Percentiles rank a stretch among this genome's conserved stretches.
These are phyloP conservation scores for Lasioglossum lativentre DNA, from an alignment of 2,888 invertebrate species.

Conservation along the genomic window DNA sequence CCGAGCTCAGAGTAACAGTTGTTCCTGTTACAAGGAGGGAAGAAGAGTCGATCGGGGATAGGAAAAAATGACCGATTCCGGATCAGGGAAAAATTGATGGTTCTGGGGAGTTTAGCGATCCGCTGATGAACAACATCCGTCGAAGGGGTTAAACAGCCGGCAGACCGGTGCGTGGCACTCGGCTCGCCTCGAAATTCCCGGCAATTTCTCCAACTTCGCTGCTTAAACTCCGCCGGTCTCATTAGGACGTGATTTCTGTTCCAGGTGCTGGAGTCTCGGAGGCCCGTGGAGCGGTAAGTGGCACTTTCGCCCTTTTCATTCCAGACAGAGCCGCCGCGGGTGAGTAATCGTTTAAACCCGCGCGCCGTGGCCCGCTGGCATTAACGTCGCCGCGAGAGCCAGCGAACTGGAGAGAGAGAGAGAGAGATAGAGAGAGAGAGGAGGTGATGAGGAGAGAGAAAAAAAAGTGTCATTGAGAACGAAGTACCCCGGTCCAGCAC, in stretches of 20 bases:
- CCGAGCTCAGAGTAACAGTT: not conserved
- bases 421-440: slow-evolving; percentile 2
- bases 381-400: slow-evolving; percentile 39
- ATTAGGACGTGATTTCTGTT: slow-evolving; percentile 72
- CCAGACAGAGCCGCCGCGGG: slow-evolving; percentile 61
- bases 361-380: slow-evolving; percentile 48
- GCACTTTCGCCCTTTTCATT: slow-evolving; percentile 68
- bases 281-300: slow-evolving; percentile 68
- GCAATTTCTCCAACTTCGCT: slow-evolving; percentile 60
- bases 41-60: not conserved
- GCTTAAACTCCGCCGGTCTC: slow-evolving; percentile 64
- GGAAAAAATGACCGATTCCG: not conserved
- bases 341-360: slow-evolving; percentile 72
- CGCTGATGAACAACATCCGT: slow-evolving; percentile 9
- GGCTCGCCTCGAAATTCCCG: slow-evolving; percentile 48
- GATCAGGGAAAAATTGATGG: not conserved
- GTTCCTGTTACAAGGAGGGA: not conserved
- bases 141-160: slow-evolving; percentile 39
- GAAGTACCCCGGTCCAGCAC: slow-evolving; percentile 52
- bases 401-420: slow-evolving; percentile 31
- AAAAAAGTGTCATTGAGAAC: slow-evolving; percentile 59
- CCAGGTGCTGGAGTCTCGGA: slow-evolving; percentile 69
- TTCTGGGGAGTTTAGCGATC: not conserved
- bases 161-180: slow-evolving; percentile 30
- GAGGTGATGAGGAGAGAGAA: slow-evolving; percentile 15